phyloP scores from a whole-genome alignment of 2,888 invertebrate genomes.

The Caenorhabditis auriculariae region DNA sequence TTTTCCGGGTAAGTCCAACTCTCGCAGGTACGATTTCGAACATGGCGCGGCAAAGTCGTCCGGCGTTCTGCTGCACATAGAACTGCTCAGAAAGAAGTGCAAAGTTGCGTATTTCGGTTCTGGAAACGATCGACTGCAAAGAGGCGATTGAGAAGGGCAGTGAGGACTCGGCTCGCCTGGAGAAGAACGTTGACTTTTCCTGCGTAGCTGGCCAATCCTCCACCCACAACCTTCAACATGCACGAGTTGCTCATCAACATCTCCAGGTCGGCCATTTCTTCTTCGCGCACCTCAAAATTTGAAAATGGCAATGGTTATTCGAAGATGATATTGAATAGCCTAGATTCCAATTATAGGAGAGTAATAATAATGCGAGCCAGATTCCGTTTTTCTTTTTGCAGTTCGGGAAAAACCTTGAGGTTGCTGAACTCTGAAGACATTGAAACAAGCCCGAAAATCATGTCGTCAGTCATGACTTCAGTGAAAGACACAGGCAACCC shows the following conservation, averaged over 20 bases:
- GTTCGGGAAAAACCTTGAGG: constrained; percentile 78
- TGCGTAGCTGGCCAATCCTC: constrained; percentile 84
- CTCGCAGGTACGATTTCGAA: constrained; percentile 25
- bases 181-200: constrained; percentile 94
- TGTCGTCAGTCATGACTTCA: constrained; percentile 66
- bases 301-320: constrained; percentile 8
- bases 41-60: constrained; percentile 39
- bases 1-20: background rate
- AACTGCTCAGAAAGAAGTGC: constrained; percentile 85
- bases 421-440: constrained; percentile 92
- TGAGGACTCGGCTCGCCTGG: constrained; percentile 67
- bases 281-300: constrained; percentile 78
- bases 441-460: constrained; percentile 80
- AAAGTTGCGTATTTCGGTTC: constrained; percentile 79
- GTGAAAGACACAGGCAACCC: constrained; percentile 62
- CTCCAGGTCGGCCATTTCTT: constrained; percentile 88
- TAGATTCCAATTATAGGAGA: too few species aligned
- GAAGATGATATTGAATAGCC: background rate
- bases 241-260: constrained; percentile 76
- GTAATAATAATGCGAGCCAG: too few species aligned
- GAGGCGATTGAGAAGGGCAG: background rate
- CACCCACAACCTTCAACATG: constrained; percentile 78
- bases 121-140: constrained; percentile 67
- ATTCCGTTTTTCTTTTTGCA: too few species aligned
- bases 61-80: constrained; percentile 77